A percentile compares a stretch with the other conserved stretches of the same genome.
phyloP scores from a whole-genome alignment of 1,140 invertebrate genomes.

The Drosophila mayri region DNA sequence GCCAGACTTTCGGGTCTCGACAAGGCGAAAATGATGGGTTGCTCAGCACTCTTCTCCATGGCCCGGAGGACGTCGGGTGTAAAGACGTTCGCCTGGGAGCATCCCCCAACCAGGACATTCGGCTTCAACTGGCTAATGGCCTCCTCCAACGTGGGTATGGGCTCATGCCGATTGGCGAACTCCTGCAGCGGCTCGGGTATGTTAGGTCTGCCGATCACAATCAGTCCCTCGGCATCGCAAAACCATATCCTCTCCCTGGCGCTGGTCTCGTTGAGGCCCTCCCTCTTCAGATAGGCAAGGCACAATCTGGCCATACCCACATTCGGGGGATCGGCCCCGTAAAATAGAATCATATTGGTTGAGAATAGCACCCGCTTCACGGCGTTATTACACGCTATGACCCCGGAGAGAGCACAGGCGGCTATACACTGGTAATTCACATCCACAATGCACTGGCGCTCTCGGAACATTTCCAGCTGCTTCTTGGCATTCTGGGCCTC shows the following conservation, averaged over 20 bases:
- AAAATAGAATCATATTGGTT: conserved; percentile 95
- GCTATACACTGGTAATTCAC: conserved; percentile 98
- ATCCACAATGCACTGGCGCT: conserved; percentile 96
- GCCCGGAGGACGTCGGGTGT: conserved; percentile 92
- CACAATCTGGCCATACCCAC: conserved; percentile 95
- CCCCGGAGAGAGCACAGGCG: conserved; percentile 95
- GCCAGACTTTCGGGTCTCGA: conserved; percentile 97
- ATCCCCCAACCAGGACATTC: conserved; percentile 94
- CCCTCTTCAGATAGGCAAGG: conserved; percentile 93
- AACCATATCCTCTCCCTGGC: conserved; percentile 92
- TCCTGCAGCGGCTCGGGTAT: conserved; percentile 90
- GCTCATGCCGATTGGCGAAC: conserved; percentile 90
- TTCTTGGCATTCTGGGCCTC: conserved; percentile 96
- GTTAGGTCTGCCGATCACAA: conserved; percentile 91
- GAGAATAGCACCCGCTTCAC: conserved; percentile 91
- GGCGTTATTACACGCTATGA: conserved; percentile 91
- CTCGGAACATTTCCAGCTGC: conserved; percentile 93
- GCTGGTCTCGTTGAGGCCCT: conserved; percentile 90
- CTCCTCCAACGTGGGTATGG: conserved; percentile 90
- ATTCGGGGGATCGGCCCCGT: conserved; percentile 96
- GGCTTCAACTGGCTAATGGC: conserved; percentile 93
- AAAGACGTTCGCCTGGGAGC: conserved; percentile 94
- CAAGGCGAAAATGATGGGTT: conserved; percentile 95
- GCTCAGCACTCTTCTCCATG: conserved; percentile 88
- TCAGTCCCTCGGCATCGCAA: conserved; percentile 89